Evolutionary conservation across 2,888 invertebrate genomes (phyloP).

Genomic region (Brenthis daphne): DNA sequence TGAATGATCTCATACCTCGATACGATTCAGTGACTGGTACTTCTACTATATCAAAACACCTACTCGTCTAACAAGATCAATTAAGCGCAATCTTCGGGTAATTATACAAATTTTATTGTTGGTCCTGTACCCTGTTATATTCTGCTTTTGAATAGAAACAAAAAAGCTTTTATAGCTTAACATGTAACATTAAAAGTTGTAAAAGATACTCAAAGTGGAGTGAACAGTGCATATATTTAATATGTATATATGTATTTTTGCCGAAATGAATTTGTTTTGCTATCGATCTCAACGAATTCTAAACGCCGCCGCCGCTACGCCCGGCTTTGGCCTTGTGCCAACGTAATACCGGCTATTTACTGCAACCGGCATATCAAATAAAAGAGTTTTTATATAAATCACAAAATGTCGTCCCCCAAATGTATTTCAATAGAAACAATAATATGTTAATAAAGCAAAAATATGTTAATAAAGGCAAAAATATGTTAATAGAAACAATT

Average conservation of each 20-base stretch:
- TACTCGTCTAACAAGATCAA: constrained; percentile 31
- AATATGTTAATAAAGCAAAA: too few relatives aligned
- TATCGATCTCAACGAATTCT: constrained; percentile 51
- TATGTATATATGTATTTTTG: neutral
- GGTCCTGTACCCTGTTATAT: neutral
- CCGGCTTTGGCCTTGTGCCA: constrained; percentile 67
- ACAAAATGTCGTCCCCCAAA: neutral
- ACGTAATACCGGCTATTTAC: constrained; percentile 61
- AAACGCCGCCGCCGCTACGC: constrained; percentile 52
- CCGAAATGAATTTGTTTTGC: constrained; percentile 34
- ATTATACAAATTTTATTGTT: constrained; percentile 24
- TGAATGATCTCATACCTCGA: constrained; percentile 38
- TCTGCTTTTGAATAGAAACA: neutral
- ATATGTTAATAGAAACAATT: neutral
- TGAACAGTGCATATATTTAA: neutral
- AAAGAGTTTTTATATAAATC: constrained; percentile 16
- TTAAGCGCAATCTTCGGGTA: constrained; percentile 25
- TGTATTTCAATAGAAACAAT: neutral
- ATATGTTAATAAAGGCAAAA: too few relatives aligned
- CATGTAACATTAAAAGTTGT: neutral
- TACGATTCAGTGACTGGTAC: constrained; percentile 22
- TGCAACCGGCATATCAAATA: constrained; percentile 50
- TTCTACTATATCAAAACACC: constrained; percentile 30
- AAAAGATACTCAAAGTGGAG: constrained; percentile 8
- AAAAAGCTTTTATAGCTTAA: neutral